Percentiles rank a stretch among this genome's conserved stretches.
phyloP scores from a whole-genome alignment of 2,888 invertebrate species.

The Blastobasis lacticolella region DNA sequence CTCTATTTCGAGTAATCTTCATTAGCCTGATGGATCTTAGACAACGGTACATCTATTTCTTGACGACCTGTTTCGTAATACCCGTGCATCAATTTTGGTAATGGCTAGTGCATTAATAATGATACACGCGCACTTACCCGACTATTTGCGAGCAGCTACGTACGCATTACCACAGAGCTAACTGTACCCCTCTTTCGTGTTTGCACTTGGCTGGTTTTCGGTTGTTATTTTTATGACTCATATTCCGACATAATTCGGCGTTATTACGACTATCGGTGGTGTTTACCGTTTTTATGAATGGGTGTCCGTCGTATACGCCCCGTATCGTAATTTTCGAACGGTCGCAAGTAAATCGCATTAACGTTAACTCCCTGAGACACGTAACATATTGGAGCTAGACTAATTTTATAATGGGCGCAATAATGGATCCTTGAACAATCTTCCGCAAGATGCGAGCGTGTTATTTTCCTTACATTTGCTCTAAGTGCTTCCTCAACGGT shows the following conservation, averaged over 20 bases:
- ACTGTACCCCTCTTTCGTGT: slow-evolving; percentile 47
- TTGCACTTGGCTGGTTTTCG: slow-evolving; percentile 55
- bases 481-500: slow-evolving; percentile 64
- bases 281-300: slow-evolving; percentile 18
- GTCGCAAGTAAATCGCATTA: slow-evolving; percentile 1
- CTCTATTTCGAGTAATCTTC: slow-evolving; percentile 20
- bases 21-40: slow-evolving; percentile 16
- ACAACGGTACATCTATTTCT: slow-evolving; percentile 16
- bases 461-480: slow-evolving; percentile 63
- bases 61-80: slow-evolving; percentile 25
- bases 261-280: slow-evolving; percentile 29
- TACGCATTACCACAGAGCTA: slow-evolving; percentile 42
- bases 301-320: neutral
- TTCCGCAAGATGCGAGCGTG: slow-evolving; percentile 40
- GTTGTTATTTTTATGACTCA: slow-evolving; percentile 40
- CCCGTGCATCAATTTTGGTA: slow-evolving; percentile 40
- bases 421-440: slow-evolving; percentile 52
- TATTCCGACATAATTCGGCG: slow-evolving; percentile 39
- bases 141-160: slow-evolving; percentile 40
- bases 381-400: slow-evolving; percentile 23
- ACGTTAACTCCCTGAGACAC: neutral
- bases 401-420: slow-evolving; percentile 49
- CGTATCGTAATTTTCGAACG: neutral
- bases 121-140: slow-evolving; percentile 34
- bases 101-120: slow-evolving; percentile 36